phyloP scores from a whole-genome alignment of 53 echinoderm and acorn worm species.

The Holothuria scabra region DNA sequence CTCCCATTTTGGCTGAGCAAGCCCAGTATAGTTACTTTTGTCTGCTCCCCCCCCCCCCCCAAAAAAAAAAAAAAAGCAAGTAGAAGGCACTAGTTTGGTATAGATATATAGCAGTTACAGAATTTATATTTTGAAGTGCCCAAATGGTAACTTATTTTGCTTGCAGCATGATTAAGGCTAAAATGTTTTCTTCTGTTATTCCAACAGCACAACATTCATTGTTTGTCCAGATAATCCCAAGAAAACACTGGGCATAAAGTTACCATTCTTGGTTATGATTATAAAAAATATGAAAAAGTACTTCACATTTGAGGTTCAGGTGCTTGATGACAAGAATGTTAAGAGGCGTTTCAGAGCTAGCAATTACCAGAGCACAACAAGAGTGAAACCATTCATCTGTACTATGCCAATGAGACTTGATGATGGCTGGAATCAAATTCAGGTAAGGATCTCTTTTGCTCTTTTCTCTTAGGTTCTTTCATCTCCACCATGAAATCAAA shows the following conservation, averaged over 20 bases:
- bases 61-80: too few species aligned
- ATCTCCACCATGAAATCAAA: too few species aligned
- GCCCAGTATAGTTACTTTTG: too few species aligned
- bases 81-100: too few species aligned
- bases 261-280: constrained; percentile 97
- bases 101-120: too few species aligned
- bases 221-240: constrained; percentile 80
- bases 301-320: constrained; percentile 98
- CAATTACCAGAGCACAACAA: constrained; percentile 99
- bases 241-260: constrained; percentile 90
- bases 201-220: constrained; percentile 89
- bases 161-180: too few species aligned
- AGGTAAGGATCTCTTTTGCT: constrained; percentile 55
- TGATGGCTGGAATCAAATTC: constrained; percentile 99
- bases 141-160: too few species aligned
- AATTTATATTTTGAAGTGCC: too few species aligned
- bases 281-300: constrained; percentile 99
- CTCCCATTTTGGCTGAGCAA: too few species aligned
- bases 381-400: constrained; percentile 99
- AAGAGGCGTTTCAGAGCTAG: constrained; percentile 95
- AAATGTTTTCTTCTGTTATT: not conserved
- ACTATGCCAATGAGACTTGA: constrained; percentile 99
- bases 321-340: constrained; percentile 97
- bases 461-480: too few species aligned
- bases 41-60: too few species aligned